Conservation (phyloP, 2,797 vertebrate species). For the Malurus splendens region DNA sequence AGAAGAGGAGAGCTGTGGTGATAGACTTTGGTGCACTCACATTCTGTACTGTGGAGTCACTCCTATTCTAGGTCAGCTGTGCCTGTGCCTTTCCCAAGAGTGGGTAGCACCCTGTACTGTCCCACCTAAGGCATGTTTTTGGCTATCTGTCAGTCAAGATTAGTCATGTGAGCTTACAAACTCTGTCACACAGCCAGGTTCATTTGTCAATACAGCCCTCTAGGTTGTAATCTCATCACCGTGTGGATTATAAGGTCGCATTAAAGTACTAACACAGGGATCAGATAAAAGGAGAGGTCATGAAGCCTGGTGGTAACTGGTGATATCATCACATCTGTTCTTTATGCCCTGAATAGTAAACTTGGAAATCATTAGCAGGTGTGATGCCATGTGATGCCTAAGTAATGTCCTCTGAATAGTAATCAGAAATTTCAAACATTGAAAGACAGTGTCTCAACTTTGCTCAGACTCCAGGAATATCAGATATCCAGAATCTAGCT, state of each 20-base stretch:
- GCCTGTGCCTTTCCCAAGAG: neutral
- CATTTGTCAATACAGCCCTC: neutral
- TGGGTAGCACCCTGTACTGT: neutral
- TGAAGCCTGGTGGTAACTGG: neutral
- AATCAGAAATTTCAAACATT: neutral
- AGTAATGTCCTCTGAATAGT: neutral
- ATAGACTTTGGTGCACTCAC: neutral
- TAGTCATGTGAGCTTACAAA: fast-evolving
- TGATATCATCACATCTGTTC: neutral
- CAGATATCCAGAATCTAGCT: neutral
- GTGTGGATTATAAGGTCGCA: neutral
- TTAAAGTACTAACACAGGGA: neutral
- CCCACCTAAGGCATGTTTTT: neutral
- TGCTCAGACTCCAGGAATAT: neutral
- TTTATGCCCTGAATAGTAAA: neutral
- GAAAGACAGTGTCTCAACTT: neutral
- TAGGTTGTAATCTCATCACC: neutral
- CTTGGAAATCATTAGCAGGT: neutral
- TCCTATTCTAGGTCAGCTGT: neutral
- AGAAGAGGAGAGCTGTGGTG: neutral
- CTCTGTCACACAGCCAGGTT: neutral
- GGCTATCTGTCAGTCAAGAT: neutral
- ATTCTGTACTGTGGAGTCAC: neutral
- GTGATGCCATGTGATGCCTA: neutral
- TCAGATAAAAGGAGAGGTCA: neutral